phyloP scores from a whole-genome alignment of 2,797 vertebrate species.

The Eulemur mongoz region DNA sequence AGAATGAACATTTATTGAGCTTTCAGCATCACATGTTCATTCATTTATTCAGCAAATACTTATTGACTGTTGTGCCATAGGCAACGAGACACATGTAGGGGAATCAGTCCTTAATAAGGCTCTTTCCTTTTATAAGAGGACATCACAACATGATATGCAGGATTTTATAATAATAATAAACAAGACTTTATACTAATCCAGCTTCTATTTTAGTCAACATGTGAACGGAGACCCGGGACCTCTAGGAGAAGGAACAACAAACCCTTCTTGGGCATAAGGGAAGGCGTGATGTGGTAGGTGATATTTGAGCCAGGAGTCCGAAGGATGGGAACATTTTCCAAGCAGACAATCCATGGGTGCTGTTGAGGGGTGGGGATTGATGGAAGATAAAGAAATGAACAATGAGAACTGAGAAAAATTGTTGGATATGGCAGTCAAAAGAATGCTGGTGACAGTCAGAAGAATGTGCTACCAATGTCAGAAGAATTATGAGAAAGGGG shows the following conservation, averaged over 20 bases:
- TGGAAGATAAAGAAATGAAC: neutral
- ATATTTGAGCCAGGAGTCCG: neutral
- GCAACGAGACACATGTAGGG: neutral
- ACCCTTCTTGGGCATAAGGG: fast-evolving
- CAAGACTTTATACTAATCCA: neutral
- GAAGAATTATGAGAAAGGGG: neutral
- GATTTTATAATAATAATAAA: neutral
- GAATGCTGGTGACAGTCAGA: neutral
- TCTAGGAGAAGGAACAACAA: neutral
- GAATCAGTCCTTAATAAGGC: neutral
- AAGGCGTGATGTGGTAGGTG: neutral
- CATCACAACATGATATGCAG: neutral
- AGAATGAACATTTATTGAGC: neutral
- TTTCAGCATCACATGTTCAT: neutral
- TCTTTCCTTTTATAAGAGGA: neutral
- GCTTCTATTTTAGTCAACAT: neutral
- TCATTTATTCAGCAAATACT: constrained; percentile 2
- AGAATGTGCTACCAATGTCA: neutral
- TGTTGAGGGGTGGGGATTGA: neutral
- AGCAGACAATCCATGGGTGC: neutral
- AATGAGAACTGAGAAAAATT: neutral
- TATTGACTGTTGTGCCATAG: neutral
- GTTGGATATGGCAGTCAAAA: neutral
- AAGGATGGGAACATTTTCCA: neutral
- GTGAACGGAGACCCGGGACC: neutral